Conservation (phyloP, 2,888 invertebrate species). For the Leptopilina drosophilae region DNA sequence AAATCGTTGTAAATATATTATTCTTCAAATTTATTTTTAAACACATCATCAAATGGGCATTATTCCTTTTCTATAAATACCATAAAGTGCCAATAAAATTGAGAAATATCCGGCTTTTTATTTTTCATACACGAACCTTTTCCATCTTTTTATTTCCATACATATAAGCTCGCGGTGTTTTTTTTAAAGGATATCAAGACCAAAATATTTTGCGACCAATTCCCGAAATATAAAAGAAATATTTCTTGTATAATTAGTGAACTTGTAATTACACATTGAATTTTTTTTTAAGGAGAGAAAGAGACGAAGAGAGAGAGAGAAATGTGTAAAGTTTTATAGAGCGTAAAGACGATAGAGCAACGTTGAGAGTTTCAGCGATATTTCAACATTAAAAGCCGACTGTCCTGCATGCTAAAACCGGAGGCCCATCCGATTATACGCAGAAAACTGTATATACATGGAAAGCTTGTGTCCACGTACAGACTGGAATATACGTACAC, state of each 20-base stretch:
- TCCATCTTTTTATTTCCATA: too few species aligned
- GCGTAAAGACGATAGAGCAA: constrained; percentile 31
- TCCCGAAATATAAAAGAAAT: too few species aligned
- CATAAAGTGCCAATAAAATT: too few species aligned
- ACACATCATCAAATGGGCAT: too few species aligned
- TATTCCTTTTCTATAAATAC: too few species aligned
- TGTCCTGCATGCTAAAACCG: constrained; percentile 64
- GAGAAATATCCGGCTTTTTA: too few species aligned
- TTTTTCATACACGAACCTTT: too few species aligned
- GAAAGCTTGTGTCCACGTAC: constrained; percentile 40
- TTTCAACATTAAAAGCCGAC: constrained; percentile 63
- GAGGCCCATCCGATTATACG: constrained; percentile 57
- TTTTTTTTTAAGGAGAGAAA: neutral
- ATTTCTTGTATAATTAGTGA: neutral
- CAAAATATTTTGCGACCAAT: too few species aligned
- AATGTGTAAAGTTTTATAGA: constrained; percentile 22
- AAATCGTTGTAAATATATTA: neutral
- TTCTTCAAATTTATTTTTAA: neutral
- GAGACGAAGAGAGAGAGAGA: neutral
- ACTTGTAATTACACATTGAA: constrained; percentile 1
- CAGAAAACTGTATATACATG: constrained; percentile 44
- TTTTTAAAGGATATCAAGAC: too few species aligned
- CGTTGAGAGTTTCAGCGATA: constrained; percentile 58
- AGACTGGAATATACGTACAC: too few species aligned
- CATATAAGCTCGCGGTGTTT: too few species aligned